Conservation (phyloP, 2,113 vertebrate genomes). For the Diphyllodes magnificus region DNA sequence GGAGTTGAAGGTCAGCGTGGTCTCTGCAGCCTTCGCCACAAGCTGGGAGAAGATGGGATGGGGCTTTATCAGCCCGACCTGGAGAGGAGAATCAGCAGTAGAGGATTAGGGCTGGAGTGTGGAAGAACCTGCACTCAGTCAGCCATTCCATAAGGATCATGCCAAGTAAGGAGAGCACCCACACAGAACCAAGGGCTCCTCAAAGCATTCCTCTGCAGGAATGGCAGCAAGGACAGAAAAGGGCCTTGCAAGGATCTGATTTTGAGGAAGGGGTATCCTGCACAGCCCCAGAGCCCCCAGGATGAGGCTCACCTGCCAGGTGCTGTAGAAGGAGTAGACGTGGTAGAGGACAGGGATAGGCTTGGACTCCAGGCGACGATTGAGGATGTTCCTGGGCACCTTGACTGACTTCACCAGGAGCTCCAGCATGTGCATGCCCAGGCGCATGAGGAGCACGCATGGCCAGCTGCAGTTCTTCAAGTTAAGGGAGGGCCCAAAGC, state of each 20-base stretch:
- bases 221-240: neutral
- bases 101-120: neutral
- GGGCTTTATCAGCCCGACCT: slow-evolving; percentile 91
- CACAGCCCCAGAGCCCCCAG: neutral
- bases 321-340: slow-evolving; percentile 88
- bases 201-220: neutral
- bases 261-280: neutral
- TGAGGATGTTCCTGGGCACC: slow-evolving; percentile 74
- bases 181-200: neutral
- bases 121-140: neutral
- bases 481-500: slow-evolving; percentile 65
- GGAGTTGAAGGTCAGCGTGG: slow-evolving; percentile 83
- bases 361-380: slow-evolving; percentile 13
- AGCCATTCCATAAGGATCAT: accelerated
- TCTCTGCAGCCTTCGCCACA: slow-evolving; percentile 73
- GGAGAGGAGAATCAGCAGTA: neutral
- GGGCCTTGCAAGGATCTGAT: neutral
- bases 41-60: slow-evolving; percentile 86
- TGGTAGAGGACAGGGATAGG: slow-evolving; percentile 88
- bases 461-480: slow-evolving; percentile 75
- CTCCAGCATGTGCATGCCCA: slow-evolving; percentile 87
- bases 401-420: slow-evolving; percentile 81
- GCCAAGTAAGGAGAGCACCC: neutral
- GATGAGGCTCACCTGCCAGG: slow-evolving; percentile 71
- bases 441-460: slow-evolving; percentile 66